Evolutionary conservation across 2,797 vertebrate genomes (phyloP).

Genomic region (Phalanger gymnotis): DNA sequence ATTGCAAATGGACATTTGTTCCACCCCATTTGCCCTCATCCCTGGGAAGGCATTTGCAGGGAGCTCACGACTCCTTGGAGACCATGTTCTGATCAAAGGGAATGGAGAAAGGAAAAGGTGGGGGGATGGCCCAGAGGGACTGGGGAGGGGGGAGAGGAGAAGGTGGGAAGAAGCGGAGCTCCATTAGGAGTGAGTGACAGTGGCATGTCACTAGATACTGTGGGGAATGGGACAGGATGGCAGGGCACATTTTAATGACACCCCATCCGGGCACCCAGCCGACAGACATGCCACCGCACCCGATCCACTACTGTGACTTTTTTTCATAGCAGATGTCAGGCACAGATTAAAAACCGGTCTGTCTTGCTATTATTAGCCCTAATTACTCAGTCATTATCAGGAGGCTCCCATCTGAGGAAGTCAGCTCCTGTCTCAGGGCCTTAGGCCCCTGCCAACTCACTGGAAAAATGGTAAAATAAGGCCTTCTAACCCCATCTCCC

Average conservation of each 20-base stretch:
- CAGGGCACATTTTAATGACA: background rate
- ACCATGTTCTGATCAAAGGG: constrained; percentile 62
- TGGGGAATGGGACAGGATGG: background rate
- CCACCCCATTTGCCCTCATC: constrained; percentile 68
- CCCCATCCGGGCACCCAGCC: background rate
- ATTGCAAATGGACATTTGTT: constrained; percentile 67
- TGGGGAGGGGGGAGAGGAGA: background rate
- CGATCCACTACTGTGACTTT: background rate
- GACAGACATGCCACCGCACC: background rate
- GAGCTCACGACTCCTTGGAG: constrained; percentile 75
- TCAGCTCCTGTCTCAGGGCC: background rate
- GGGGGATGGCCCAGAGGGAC: background rate
- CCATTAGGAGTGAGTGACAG: background rate
- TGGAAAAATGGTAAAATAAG: background rate
- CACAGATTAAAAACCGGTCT: background rate
- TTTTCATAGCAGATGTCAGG: constrained; percentile 7
- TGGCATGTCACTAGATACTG: background rate
- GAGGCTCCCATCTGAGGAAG: constrained; percentile 13
- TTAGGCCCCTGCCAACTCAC: background rate
- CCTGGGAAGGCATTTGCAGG: constrained; percentile 63
- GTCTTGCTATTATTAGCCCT: constrained; percentile 19
- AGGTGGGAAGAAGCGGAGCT: background rate
- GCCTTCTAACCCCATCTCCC: background rate
- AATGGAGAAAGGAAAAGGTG: constrained; percentile 21
- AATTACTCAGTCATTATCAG: background rate